Evolutionary conservation across 1,140 invertebrate species (phyloP), one percentile per base, ranked within the genome.

Genomic region (Drosophila prosaltans): DNA sequence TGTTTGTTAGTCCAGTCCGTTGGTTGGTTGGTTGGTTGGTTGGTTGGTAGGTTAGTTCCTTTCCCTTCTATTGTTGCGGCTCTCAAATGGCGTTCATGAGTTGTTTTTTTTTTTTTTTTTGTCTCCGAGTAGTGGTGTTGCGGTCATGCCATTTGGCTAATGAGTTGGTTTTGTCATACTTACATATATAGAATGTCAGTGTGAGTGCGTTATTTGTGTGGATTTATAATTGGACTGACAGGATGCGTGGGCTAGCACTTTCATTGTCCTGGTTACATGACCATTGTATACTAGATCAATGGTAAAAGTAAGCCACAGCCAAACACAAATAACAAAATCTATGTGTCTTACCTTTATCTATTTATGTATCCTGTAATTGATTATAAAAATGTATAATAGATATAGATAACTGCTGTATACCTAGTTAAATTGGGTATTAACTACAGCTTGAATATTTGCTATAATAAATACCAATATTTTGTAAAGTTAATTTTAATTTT

Each of bases 81-180:
- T 48, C 45, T 70, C 65, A 78, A 78, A 78, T 66, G 43, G 45
- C 36, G 28, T 57, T 54, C 28, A 65, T 48, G 70, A 78, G 67
- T 61, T 63, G 64, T 72, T 60, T 55, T 60, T 26, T 65, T 30
- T 36, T 36, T 36, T 9, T 39, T 41, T 26, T 16, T 9, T 32
- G 28, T 2, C 40, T 3, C 24, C 30, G 28, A 54, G 30, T 45
- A 16, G 10, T 54, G 69, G 51, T 39, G 36, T 39, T 21, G 57
- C 57, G 8, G 43, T 30, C 24, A 54, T 10, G 11, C 11, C 67
- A 65, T 68, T 69, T 66, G 55, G 54, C 64, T 80, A 84, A 84
- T 83, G 73, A 80, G 57, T 58, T 65, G 21, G 28, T 16, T 26
- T 54, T 36, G 45, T 11, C 28, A 8, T 2, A 51, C 16, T 24